Conservation (phyloP, 2,797 vertebrate species). For the Bovichtus diacanthus region DNA sequence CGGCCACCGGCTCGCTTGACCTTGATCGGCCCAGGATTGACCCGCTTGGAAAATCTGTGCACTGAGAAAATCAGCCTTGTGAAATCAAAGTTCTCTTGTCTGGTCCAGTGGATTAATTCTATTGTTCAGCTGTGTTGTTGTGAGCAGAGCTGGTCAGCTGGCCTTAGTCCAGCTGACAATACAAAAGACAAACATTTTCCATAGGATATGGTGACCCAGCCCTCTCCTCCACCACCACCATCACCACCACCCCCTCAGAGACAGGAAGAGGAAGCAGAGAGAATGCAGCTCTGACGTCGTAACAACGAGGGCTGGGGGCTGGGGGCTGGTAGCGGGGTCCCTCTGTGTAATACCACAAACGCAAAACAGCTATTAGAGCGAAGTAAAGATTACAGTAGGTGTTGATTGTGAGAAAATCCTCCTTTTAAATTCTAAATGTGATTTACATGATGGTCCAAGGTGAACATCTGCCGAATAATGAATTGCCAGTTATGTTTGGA, state of each 20-base stretch:
- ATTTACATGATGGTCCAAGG: not conserved
- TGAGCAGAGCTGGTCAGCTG: constrained; percentile 43
- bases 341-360: constrained; percentile 23
- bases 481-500: not conserved
- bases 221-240: constrained; percentile 8
- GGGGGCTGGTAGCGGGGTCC: not conserved
- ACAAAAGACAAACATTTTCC: constrained; percentile 66
- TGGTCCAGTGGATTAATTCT: constrained; percentile 8
- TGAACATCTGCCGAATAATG: not conserved
- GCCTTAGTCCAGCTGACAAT: constrained; percentile 56
- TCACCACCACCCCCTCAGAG: constrained; percentile 24
- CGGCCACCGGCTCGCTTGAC: constrained; percentile 15
- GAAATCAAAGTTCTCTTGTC: constrained; percentile 7
- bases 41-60: not conserved
- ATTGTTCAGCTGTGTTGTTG: constrained; percentile 63
- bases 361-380: constrained; percentile 15
- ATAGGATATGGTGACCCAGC: constrained; percentile 55
- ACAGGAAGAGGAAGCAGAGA: constrained; percentile 76
- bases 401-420: constrained; percentile 9
- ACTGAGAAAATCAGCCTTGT: constrained; percentile 26
- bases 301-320: constrained; percentile 54
- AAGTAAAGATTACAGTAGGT: not conserved
- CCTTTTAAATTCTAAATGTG: not conserved
- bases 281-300: constrained; percentile 74
- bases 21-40: constrained; percentile 25